Base-by-base conservation (phyloP, 2,888 invertebrate genomes). In the Loripinus fragilis region DNA sequence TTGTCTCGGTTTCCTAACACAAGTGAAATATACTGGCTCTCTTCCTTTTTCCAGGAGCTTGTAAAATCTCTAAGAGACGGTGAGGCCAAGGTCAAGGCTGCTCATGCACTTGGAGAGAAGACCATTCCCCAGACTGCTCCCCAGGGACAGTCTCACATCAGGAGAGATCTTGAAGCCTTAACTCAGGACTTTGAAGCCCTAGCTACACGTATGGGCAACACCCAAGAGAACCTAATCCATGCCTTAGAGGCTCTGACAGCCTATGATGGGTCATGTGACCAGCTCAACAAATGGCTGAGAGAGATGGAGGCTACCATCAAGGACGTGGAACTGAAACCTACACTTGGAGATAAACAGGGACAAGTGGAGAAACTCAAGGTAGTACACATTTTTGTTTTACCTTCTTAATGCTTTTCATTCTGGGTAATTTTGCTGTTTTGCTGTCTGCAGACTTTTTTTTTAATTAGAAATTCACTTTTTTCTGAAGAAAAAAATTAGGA, bases 121-220 rank as follows among this genome's bases (percentile, higher is more conserved):
- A 94, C 98, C 0, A 97, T 98, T 89, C 95, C 96, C 0, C 98
- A 98, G 89, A 98, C 98, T 0, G 98, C 97, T 71, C 97, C 98
- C 0, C 98, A 97, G 90, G 98, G 98, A 2, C 95, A 98, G 89
- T 97, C 97, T 94, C 96, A 97, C 12, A 97, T 98, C 74, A 95
- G 97, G n/a, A 97, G 97, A 91, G 97, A 98, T 91, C 94, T 98
- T 66, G 91, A 91, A 30, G 96, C 96, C 77, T 94, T 98, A 71
- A 95, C 97, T 87, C 96, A 96, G 0, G 95, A 96, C 68, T 98
- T 98, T 98, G 98, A 98, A 88, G 95, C 95, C 72, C 96, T 98
- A 87, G 96, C 96, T 0, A 97, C 97, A 84, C 96, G 96, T 90
- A 95, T 98, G 87, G 97, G 97, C 92, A 95, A 95, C 73, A 96